These are phyloP conservation scores for Perca flavescens DNA, from an alignment of 2,113 vertebrate species.

Conservation along the genomic window DNA sequence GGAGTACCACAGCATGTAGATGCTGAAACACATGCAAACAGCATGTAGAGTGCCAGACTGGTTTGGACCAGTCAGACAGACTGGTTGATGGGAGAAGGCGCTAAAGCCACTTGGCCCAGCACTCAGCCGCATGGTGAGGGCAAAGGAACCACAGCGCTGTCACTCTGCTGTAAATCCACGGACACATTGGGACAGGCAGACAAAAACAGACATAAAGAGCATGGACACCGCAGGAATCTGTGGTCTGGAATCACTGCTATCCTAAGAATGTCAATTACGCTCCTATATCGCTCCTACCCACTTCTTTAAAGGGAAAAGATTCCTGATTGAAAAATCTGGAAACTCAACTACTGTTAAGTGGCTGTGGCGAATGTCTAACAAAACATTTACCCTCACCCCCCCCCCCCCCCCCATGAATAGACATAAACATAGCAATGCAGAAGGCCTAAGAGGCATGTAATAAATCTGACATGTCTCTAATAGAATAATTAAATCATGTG, in stretches of 20 bases:
- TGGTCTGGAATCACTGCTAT: conserved; percentile 80
- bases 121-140: conserved; percentile 69
- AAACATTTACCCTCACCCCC: conserved; percentile 67
- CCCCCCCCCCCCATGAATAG: conserved; percentile 41
- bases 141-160: conserved; percentile 74
- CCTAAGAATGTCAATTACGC: conserved; percentile 76
- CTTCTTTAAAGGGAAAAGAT: conserved; percentile 52
- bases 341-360: conserved; percentile 54
- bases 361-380: conserved; percentile 65
- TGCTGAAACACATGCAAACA: conserved; percentile 47
- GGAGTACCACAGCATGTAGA: conserved; percentile 21
- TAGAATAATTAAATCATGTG: conserved; percentile 65
- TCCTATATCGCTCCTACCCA: conserved; percentile 59
- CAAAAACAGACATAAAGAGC: conserved; percentile 73
- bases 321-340: conserved; percentile 59
- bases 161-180: conserved; percentile 74
- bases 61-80: conserved; percentile 68
- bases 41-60: conserved; percentile 55
- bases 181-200: conserved; percentile 68
- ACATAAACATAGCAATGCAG: conserved; percentile 60
- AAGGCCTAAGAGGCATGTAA: conserved; percentile 43
- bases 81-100: conserved; percentile 75
- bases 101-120: conserved; percentile 77
- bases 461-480: conserved; percentile 54
- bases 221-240: conserved; percentile 82